These are phyloP conservation scores for Cryptotermes secundus DNA, from an alignment of 1,140 invertebrate genomes.

Conservation along the genomic window DNA sequence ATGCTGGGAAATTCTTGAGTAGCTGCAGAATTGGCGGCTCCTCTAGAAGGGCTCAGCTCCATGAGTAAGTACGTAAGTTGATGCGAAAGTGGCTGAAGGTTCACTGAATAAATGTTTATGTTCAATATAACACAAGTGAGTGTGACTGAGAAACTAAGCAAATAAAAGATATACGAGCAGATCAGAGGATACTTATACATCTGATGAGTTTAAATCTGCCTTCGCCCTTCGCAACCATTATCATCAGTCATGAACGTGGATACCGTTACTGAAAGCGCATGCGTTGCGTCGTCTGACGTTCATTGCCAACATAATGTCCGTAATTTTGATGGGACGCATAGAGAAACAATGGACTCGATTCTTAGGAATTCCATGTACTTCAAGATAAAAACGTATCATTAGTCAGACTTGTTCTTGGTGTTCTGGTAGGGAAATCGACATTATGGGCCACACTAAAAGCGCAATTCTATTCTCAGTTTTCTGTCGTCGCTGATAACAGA, in stretches of 20 bases:
- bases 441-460: neutral
- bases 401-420: neutral
- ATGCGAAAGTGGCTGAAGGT: too few relatives aligned
- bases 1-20: too few relatives aligned
- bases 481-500: too few relatives aligned
- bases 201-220: neutral
- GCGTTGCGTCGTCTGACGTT: neutral
- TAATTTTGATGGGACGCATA: conserved; percentile 5
- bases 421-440: neutral
- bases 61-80: too few relatives aligned
- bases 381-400: neutral
- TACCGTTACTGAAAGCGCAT: neutral
- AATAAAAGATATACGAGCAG: too few relatives aligned
- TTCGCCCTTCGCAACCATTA: neutral
- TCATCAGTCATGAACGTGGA: neutral
- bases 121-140: too few relatives aligned
- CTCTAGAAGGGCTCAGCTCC: too few relatives aligned
- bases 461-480: neutral
- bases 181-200: too few relatives aligned
- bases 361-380: neutral
- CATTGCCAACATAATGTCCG: neutral
- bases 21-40: too few relatives aligned
- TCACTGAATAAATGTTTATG: too few relatives aligned
- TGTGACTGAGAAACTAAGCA: too few relatives aligned
- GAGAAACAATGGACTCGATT: neutral